These are phyloP conservation scores for Xiphorhynchus elegans DNA, from an alignment of 2,113 vertebrate genomes.

Conservation along the genomic window DNA sequence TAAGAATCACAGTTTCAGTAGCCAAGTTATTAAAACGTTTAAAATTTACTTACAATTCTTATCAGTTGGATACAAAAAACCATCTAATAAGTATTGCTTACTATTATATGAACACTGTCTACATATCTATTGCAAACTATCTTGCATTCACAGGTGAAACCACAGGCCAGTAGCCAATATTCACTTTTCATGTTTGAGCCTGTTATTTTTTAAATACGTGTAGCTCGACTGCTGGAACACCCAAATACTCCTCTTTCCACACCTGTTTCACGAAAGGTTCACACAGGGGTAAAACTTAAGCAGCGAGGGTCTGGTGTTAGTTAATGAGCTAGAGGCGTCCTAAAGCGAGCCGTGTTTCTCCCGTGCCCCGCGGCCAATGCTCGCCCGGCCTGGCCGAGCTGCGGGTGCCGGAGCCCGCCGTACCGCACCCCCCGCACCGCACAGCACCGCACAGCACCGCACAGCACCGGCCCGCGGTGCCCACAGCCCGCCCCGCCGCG, in stretches of 20 bases:
- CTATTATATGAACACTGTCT: rapidly evolving
- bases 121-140: background rate
- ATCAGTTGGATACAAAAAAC: background rate
- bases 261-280: rapidly evolving
- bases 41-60: background rate
- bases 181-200: rapidly evolving
- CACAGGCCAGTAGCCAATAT: background rate
- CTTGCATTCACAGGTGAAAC: background rate
- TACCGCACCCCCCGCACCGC: background rate
- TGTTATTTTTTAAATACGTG: too few relatives aligned
- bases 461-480: too few relatives aligned
- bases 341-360: rapidly evolving
- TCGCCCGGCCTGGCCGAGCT: background rate
- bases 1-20: background rate
- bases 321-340: rapidly evolving
- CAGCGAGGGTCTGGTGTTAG: background rate
- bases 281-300: rapidly evolving
- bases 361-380: background rate
- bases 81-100: background rate
- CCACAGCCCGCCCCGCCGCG: too few relatives aligned
- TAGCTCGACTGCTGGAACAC: background rate
- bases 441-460: too few relatives aligned
- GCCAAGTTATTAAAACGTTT: background rate
- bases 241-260: background rate
- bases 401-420: background rate